Percentiles rank a stretch among this genome's conserved stretches.
Conservation (phyloP, 2,888 invertebrate genomes). For the Aspidiotus rigidus region DNA sequence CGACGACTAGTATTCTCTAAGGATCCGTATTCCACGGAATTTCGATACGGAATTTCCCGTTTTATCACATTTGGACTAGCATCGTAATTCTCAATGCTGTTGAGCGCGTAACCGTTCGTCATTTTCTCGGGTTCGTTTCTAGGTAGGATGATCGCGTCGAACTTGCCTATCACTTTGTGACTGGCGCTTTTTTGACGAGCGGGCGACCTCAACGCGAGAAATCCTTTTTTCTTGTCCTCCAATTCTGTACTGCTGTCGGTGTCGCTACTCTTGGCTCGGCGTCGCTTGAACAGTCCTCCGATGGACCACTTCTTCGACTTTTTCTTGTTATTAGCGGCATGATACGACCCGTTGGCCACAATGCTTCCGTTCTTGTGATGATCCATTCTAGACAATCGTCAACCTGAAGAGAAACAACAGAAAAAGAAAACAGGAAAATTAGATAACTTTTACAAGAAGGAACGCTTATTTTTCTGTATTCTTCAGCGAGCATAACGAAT, state of each 20-base stretch:
- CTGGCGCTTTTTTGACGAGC: constrained; percentile 18
- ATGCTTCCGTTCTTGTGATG: background rate
- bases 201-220: background rate
- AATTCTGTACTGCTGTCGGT: constrained; percentile 45
- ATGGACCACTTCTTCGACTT: constrained; percentile 69
- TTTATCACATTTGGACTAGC: constrained; percentile 33
- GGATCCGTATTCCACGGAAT: constrained; percentile 33
- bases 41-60: constrained; percentile 9
- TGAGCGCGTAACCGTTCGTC: constrained; percentile 2
- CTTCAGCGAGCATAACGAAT: too few species aligned
- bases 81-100: constrained; percentile 24
- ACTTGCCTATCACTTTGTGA: constrained; percentile 32
- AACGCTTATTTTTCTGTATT: too few species aligned
- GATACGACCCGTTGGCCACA: background rate
- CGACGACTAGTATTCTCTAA: constrained; percentile 25
- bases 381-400: background rate
- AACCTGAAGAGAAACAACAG: background rate
- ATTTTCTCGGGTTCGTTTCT: constrained; percentile 16
- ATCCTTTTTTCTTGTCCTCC: constrained; percentile 40
- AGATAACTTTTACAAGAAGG: background rate
- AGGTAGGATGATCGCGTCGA: constrained; percentile 28
- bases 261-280: constrained; percentile 61
- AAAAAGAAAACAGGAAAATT: background rate
- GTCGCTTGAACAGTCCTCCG: constrained; percentile 61
- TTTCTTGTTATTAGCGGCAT: constrained; percentile 44